Conservation (phyloP, 2,797 vertebrate species). For the Oreortyx pictus region DNA sequence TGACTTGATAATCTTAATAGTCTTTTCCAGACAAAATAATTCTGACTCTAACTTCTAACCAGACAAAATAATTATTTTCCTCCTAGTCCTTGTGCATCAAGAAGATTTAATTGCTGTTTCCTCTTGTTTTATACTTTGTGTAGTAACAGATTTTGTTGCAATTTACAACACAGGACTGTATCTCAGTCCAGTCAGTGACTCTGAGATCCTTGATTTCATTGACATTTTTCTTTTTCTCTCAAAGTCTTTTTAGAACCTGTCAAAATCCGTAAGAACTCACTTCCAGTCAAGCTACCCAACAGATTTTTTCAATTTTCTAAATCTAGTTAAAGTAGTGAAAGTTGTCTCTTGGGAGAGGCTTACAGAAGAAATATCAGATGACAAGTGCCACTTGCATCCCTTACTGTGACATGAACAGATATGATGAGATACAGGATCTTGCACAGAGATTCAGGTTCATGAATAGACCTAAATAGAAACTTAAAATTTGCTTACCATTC, state of each 20-base stretch:
- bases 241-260: neutral
- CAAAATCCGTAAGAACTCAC: neutral
- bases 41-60: neutral
- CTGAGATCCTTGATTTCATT: neutral
- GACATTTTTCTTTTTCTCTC: neutral
- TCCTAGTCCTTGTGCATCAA: neutral
- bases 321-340: neutral
- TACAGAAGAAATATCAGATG: neutral
- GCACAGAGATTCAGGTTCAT: neutral
- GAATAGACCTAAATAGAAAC: neutral
- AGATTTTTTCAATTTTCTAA: neutral
- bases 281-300: neutral
- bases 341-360: neutral
- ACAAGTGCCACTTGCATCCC: neutral
- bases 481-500: neutral
- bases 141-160: neutral
- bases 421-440: neutral
- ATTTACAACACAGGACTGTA: neutral
- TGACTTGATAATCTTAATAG: neutral
- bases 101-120: neutral
- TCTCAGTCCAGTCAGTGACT: neutral
- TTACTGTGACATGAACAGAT: neutral
- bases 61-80: neutral
- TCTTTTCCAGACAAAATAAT: neutral
- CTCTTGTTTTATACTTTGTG: neutral